These are phyloP conservation scores for Gadus macrocephalus DNA, from an alignment of 2,113 vertebrate species.

Conservation along the genomic window DNA sequence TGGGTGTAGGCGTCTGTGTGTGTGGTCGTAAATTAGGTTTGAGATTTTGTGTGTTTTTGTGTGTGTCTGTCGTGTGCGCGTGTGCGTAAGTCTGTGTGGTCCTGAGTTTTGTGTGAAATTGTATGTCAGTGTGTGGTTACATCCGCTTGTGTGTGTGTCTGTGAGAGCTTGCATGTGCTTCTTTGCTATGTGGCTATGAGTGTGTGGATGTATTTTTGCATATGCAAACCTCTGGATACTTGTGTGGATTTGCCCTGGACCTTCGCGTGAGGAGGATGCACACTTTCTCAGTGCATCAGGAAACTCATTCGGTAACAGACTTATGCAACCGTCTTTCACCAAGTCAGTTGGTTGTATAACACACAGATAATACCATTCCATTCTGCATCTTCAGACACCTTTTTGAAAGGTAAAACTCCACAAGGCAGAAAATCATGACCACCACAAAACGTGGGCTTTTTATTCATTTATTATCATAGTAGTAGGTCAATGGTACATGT, in stretches of 20 bases:
- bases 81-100: too few species aligned
- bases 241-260: too few species aligned
- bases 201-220: too few species aligned
- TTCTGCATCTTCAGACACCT: neutral
- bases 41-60: too few species aligned
- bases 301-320: neutral
- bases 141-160: neutral
- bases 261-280: too few species aligned
- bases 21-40: too few species aligned
- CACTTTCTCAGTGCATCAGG: neutral
- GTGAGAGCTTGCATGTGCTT: neutral
- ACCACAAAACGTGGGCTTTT: constrained; percentile 35
- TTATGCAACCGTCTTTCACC: neutral
- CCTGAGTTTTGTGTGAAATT: too few species aligned
- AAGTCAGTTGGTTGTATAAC: neutral
- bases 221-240: too few species aligned
- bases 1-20: too few species aligned
- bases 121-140: neutral
- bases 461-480: constrained; percentile 66
- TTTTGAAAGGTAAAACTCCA: neutral
- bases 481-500: constrained; percentile 52
- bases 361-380: neutral
- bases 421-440: constrained; percentile 11
- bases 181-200: too few species aligned
- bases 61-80: too few species aligned